Percentiles rank a stretch among this genome's conserved stretches.
These are phyloP conservation scores for Prietella phreatophila DNA, from an alignment of 2,113 vertebrate genomes.

Conservation along the genomic window DNA sequence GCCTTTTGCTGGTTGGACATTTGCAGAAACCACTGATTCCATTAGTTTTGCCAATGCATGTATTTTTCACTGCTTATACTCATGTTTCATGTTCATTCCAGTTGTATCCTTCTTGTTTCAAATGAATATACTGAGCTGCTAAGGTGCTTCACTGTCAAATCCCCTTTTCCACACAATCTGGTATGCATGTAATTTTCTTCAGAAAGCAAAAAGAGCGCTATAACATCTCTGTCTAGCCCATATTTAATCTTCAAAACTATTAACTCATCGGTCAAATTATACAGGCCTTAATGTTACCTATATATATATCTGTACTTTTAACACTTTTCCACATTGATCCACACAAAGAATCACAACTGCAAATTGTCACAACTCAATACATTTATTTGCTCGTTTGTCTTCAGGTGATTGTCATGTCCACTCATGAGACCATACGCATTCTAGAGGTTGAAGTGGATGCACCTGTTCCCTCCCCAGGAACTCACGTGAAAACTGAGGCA, in stretches of 20 bases:
- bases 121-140: slow-evolving; percentile 64
- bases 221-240: neutral
- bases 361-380: neutral
- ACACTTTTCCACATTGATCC: neutral
- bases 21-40: no score
- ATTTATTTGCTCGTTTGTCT: neutral
- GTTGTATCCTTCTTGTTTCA: neutral
- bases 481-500: slow-evolving; percentile 66
- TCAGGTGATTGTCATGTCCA: slow-evolving; percentile 96
- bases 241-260: neutral
- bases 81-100: neutral
- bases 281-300: neutral
- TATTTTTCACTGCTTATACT: no score
- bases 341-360: neutral
- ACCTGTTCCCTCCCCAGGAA: slow-evolving; percentile 69
- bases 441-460: slow-evolving; percentile 88
- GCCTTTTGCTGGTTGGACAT: slow-evolving; percentile 30
- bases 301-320: neutral
- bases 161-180: neutral
- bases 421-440: slow-evolving; percentile 93
- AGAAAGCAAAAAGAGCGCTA: neutral
- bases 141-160: slow-evolving; percentile 45
- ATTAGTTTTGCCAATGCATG: no score
- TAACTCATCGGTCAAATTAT: neutral
- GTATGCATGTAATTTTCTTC: neutral